Evolutionary conservation across 2,888 invertebrate species (phyloP), one percentile per base, ranked within the genome.

Genomic region (Tortricodes alternella): DNA sequence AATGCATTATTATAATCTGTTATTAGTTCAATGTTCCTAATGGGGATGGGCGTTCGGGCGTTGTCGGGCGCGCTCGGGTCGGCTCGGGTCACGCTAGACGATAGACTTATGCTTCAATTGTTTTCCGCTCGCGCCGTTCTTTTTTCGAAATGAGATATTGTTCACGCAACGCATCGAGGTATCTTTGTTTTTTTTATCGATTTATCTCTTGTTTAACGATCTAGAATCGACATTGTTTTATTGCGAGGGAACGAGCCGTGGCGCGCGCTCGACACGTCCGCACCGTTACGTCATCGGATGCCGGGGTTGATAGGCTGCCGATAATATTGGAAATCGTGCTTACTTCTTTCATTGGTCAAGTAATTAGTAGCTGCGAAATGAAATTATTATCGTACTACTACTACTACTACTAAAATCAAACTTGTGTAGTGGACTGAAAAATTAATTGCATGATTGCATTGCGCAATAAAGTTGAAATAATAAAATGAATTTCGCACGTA

Each of bases 71-170:
- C 65, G 62, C 66, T 64, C 66, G 69, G 69, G 68, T 71, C 73
- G 68, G 62, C 60, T 63, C 52, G 60, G 68, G 66, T 71, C 73
- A 66, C 61, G 65, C 67, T 64, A 61, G 71, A 70, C 73, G 73
- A 77, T 80, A 80, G 80, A 85, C 83, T 83, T 85, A 84, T 83
- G 80, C 79, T 77, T 78, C 86, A 84, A 87, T 87, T 86, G 86
- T 87, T 82, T 83, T 76, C 75, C 71, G 72, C 75, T 76, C 76
- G 72, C 74, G 70, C 72, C 70, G 69, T 66, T 70, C 63, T 68
- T 71, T 74, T 70, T 73, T 69, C 60, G 61, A 73, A 69, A 73
- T 71, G 68, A 71, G 68, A 58, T 62, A 62, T 63, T 62, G 63
- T 62, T 63, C 62, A 46, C 55, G 51, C 57, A 58, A 48, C 34